Conservation (phyloP, 2,888 invertebrate genomes). For the Gonocerus acuteangulatus region DNA sequence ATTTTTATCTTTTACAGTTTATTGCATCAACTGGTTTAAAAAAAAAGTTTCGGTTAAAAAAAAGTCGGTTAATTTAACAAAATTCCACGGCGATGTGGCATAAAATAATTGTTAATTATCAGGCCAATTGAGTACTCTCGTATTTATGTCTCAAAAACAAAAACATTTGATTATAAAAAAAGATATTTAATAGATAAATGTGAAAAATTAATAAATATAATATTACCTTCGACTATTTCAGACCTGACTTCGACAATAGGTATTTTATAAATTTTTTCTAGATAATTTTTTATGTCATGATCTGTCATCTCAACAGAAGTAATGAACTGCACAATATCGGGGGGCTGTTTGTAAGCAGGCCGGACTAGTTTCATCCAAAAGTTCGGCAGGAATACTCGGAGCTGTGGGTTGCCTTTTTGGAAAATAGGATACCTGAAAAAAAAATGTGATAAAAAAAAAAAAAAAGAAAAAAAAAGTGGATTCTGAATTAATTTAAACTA, state of each 20-base stretch:
- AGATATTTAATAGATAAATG: no score
- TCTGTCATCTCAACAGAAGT: slow-evolving; percentile 92
- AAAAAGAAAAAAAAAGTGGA: not conserved
- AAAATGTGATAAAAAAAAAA: slow-evolving; percentile 2
- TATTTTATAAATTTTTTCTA: slow-evolving; percentile 90
- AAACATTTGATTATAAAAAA: no score
- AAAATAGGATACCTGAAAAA: slow-evolving; percentile 76
- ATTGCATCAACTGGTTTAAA: no score
- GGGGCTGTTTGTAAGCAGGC: slow-evolving; percentile 56
- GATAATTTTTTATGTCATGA: slow-evolving; percentile 81
- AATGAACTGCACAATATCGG: slow-evolving; percentile 77
- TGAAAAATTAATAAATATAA: no score
- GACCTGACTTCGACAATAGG: slow-evolving; percentile 71
- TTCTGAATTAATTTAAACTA: no score
- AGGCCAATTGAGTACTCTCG: no score
- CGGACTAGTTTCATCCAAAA: slow-evolving; percentile 93
- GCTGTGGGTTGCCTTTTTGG: slow-evolving; percentile 87
- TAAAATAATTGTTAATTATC: no score
- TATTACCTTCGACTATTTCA: slow-evolving; percentile 48
- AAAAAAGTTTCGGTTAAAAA: no score
- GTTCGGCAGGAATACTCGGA: slow-evolving; percentile 85
- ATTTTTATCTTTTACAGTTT: no score
- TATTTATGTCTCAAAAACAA: no score
- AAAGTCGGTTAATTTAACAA: no score
- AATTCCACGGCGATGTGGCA: no score